phyloP scores from a whole-genome alignment of 1,140 invertebrate species.

The Drosophila santomea region DNA sequence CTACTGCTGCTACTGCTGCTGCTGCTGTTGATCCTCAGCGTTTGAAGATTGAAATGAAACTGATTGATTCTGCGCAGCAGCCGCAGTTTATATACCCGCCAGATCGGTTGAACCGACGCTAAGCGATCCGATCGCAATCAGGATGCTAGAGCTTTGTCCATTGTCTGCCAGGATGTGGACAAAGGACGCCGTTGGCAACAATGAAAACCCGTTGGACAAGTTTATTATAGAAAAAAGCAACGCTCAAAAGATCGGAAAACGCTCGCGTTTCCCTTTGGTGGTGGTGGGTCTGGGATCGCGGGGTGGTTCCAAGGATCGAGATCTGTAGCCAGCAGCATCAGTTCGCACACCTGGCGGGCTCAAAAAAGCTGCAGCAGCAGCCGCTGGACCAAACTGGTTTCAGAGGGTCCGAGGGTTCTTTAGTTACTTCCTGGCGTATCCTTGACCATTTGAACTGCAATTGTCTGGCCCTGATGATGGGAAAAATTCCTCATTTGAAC shows the following conservation, averaged over 20 bases:
- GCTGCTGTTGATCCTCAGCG: constrained; percentile 74
- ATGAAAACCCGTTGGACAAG: constrained; percentile 76
- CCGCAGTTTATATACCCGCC: constrained; percentile 69
- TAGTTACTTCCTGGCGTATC: constrained; percentile 54
- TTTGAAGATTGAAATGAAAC: constrained; percentile 84
- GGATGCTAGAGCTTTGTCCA: constrained; percentile 74
- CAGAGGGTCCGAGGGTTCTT: constrained; percentile 29
- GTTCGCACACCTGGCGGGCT: constrained; percentile 66
- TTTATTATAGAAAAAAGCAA: constrained; percentile 81
- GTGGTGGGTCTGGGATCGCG: constrained; percentile 50
- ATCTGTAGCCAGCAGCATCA: constrained; percentile 44
- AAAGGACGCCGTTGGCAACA: constrained; percentile 62
- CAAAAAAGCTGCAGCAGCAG: constrained; percentile 63
- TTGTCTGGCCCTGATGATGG: constrained; percentile 67
- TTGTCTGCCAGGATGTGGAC: constrained; percentile 73
- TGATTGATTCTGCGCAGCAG: constrained; percentile 84
- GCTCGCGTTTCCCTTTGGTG: constrained; percentile 57
- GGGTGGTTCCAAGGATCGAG: constrained; percentile 38
- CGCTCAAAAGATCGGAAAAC: constrained; percentile 66
- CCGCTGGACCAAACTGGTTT: constrained; percentile 70
- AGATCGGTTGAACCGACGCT: constrained; percentile 32
- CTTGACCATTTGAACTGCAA: constrained; percentile 84
- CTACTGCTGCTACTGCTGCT: constrained; percentile 57
- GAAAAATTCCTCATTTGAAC: constrained; percentile 66
- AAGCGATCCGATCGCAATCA: constrained; percentile 52